phyloP scores from a whole-genome alignment of 2,888 invertebrate genomes.

The Palloptera scutellata region DNA sequence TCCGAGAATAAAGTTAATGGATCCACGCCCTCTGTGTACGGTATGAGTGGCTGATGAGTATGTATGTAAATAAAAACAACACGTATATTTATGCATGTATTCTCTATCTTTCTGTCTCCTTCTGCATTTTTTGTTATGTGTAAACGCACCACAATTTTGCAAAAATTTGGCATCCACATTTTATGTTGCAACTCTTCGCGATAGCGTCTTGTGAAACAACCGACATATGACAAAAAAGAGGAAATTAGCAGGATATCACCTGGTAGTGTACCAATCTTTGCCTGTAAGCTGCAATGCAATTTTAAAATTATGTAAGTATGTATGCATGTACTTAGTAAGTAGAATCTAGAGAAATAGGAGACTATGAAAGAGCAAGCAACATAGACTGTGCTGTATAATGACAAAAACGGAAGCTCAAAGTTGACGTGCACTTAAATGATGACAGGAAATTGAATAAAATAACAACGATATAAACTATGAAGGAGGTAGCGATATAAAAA shows the following conservation, averaged over 20 bases:
- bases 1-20: conserved; percentile 85
- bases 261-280: conserved; percentile 81
- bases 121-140: neutral
- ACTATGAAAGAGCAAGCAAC: conserved; percentile 3
- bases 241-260: conserved; percentile 92
- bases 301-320: conserved; percentile 4
- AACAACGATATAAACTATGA: conserved; percentile 36
- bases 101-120: neutral
- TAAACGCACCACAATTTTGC: conserved; percentile 64
- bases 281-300: conserved; percentile 68
- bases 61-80: conserved; percentile 11
- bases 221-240: conserved; percentile 94
- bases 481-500: too few species aligned
- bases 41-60: conserved; percentile 73
- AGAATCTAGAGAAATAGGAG: neutral
- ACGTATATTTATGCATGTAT: neutral
- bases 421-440: conserved; percentile 46
- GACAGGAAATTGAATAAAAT: conserved; percentile 51
- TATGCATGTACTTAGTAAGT: neutral
- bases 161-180: conserved; percentile 83
- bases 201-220: conserved; percentile 90
- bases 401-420: conserved; percentile 40
- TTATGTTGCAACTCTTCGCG: conserved; percentile 80
- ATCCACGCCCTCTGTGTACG: conserved; percentile 81
- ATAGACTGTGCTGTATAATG: neutral